Evolutionary conservation across 2,888 invertebrate species (phyloP).

Genomic region (Ophonus ardosiacus): DNA sequence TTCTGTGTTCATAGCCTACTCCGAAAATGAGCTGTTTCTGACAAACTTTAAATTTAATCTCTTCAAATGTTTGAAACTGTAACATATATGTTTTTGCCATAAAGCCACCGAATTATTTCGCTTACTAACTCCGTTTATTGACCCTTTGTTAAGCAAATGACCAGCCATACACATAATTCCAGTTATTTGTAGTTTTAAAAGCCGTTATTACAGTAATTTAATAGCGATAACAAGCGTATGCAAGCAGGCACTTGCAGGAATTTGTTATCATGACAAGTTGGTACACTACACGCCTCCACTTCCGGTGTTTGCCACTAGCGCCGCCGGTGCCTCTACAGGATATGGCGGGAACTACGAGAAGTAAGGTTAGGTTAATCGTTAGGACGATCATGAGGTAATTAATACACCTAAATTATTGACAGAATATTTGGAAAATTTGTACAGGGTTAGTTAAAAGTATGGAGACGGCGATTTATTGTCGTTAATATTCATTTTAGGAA

Average conservation of each 20-base stretch:
- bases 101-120: background rate
- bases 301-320: constrained; percentile 13
- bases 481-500: too few relatives aligned
- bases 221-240: constrained; percentile 7
- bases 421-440: too few relatives aligned
- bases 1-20: too few relatives aligned
- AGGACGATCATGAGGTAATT: too few relatives aligned
- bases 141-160: background rate
- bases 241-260: background rate
- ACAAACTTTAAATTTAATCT: too few relatives aligned
- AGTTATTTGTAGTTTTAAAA: constrained; percentile 17
- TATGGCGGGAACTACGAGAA: too few relatives aligned
- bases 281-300: constrained; percentile 13
- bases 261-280: constrained; percentile 34
- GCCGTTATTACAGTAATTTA: constrained; percentile 27
- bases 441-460: too few relatives aligned
- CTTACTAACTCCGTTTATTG: background rate
- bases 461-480: too few relatives aligned
- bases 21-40: too few relatives aligned
- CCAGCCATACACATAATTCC: background rate
- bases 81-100: too few relatives aligned
- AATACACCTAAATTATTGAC: too few relatives aligned
- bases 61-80: too few relatives aligned
- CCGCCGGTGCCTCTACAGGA: background rate
- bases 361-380: constrained; percentile 1